These are phyloP conservation scores for Vanessa tameamea DNA, from an alignment of 1,140 invertebrate genomes.

Conservation along the genomic window DNA sequence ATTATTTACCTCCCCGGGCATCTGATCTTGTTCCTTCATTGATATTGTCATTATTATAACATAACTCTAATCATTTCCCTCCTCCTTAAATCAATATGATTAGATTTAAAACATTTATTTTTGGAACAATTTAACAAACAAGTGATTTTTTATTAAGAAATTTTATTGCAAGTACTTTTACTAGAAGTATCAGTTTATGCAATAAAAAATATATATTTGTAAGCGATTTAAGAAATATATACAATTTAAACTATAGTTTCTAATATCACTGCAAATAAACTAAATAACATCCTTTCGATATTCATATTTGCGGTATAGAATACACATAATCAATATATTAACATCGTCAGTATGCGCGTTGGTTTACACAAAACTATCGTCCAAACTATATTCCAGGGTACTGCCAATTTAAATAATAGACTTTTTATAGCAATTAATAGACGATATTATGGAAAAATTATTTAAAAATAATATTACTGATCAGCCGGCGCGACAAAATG, in stretches of 20 bases:
- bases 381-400: neutral
- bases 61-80: constrained; percentile 68
- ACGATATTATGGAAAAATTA: constrained; percentile 35
- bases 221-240: neutral
- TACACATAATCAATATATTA: constrained; percentile 46
- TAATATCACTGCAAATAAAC: constrained; percentile 10
- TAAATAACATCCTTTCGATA: constrained; percentile 31
- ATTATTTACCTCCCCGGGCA: constrained; percentile 70
- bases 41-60: constrained; percentile 78
- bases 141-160: neutral
- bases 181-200: neutral
- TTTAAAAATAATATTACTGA: constrained; percentile 70
- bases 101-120: constrained; percentile 16
- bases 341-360: constrained; percentile 29
- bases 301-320: constrained; percentile 41
- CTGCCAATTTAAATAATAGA: neutral
- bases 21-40: constrained; percentile 76
- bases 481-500: constrained; percentile 80
- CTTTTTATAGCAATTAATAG: constrained; percentile 12
- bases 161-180: constrained; percentile 24
- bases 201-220: neutral
- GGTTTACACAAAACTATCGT: neutral
- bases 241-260: neutral
- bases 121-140: constrained; percentile 5
- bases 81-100: constrained; percentile 51